Conservation (phyloP, 2,797 vertebrate genomes). For the Diceros bicornis region DNA sequence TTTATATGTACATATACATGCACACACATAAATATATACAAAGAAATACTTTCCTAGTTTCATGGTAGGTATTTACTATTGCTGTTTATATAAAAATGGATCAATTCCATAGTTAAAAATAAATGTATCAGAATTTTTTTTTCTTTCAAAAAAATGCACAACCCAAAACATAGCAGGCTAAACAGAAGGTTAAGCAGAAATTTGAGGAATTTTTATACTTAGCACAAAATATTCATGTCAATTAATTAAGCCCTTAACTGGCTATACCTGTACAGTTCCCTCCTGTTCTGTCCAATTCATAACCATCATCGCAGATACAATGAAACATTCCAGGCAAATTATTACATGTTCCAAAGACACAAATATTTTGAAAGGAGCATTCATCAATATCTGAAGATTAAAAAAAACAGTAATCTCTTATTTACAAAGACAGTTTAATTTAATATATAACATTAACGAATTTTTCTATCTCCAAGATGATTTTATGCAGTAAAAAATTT, state of each 20-base stretch:
- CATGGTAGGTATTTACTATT: constrained; percentile 36
- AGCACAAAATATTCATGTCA: neutral
- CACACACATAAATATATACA: neutral
- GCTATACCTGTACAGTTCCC: constrained; percentile 94
- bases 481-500: neutral
- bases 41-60: neutral
- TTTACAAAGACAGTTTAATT: constrained; percentile 32
- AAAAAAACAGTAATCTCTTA: neutral
- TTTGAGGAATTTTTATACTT: neutral
- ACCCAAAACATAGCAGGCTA: neutral
- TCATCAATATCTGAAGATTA: constrained; percentile 92
- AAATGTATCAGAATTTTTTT: constrained; percentile 6
- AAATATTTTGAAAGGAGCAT: constrained; percentile 93
- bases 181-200: neutral
- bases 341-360: constrained; percentile 93
- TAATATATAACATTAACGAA: constrained; percentile 8
- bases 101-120: neutral
- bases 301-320: constrained; percentile 93
- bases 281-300: constrained; percentile 92
- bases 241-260: neutral
- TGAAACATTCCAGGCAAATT: constrained; percentile 93
- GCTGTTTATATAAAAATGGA: neutral
- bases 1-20: neutral
- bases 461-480: constrained; percentile 8
- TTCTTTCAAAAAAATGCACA: neutral